A percentile compares a stretch with the other conserved stretches of the same genome.
phyloP scores from a whole-genome alignment of 2,888 invertebrate genomes.

The Ichneumoninae sp. region DNA sequence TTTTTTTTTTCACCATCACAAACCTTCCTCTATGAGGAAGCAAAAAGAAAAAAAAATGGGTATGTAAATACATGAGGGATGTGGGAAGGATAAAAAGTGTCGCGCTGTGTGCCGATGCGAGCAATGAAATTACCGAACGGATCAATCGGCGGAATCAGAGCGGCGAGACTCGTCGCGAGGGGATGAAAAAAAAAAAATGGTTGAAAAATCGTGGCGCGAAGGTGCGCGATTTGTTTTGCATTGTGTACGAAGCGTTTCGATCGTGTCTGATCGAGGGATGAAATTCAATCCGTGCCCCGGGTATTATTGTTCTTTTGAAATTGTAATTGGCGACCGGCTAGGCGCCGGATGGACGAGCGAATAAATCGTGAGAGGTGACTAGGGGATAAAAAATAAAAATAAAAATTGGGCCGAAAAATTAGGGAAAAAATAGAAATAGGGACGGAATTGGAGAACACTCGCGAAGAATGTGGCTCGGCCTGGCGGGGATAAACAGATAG shows the following conservation, averaged over 20 bases:
- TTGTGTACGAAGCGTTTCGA: constrained; percentile 42
- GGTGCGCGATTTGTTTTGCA: constrained; percentile 49
- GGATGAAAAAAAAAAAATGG: constrained; percentile 42
- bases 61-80: constrained; percentile 13
- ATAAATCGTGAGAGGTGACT: constrained; percentile 26
- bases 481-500: constrained; percentile 19
- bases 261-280: constrained; percentile 44
- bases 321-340: constrained; percentile 42
- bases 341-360: constrained; percentile 15
- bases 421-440: not conserved
- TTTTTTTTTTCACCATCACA: no score
- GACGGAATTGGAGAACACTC: not conserved
- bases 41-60: not conserved
- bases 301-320: constrained; percentile 58
- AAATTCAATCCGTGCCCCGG: constrained; percentile 48
- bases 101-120: constrained; percentile 48
- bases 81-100: constrained; percentile 28
- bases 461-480: not conserved
- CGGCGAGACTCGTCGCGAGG: constrained; percentile 18
- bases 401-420: not conserved
- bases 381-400: not conserved
- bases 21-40: not conserved
- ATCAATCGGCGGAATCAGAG: constrained; percentile 56
- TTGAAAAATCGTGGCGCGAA: constrained; percentile 33
- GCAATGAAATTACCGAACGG: constrained; percentile 63